Base-by-base conservation (phyloP, 2,113 vertebrate species). In the Coreoperca whiteheadi region DNA sequence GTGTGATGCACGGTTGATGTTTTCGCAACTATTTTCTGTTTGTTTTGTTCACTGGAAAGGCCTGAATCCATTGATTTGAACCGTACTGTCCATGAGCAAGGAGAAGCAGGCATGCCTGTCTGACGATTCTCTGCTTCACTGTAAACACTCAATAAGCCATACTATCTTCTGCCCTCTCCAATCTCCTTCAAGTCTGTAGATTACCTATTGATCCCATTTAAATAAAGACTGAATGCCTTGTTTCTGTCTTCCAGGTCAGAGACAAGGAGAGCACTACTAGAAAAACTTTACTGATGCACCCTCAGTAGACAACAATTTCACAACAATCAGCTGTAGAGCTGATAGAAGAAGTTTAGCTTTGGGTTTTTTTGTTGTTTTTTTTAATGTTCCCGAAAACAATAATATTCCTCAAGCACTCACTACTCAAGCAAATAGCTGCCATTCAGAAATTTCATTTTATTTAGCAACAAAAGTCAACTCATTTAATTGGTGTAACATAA, bases 141-240 rank as follows among this genome's bases (percentile, higher is more conserved):
- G 51, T 60, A 61, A 37, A 28, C 32, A 61, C 20, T 46, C 68
- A 53, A 50, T 59, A 69, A 77, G 59, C 23, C 39, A 14, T 2
- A 39, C 21, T 12, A 8, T 60, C 11, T 59, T 34, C 32, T 34
- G 9, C 9, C 8, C 18, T 10, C 23, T 86, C 63, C 77, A 80
- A 34, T 81, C 54, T 82, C 77, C 61, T 83, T 75, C 41, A 65
- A 23, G 77, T 86, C 59, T 71, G 51, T 72, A n/a, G n/a, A n/a
- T n/a, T n/a, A n/a, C 48, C 65, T 73, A 79, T 83, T 84, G 83
- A 87, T 86, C 43, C 46, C 10, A 50, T 77, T 87, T 76, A 81
- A 82, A 90, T 87, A 82, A 74, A 88, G 76, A 61, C 68, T 60
- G 16, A 82, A 75, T 32, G 48, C 9, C 69, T 56, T 59, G 34